Percentiles rank a stretch among this genome's conserved stretches.
Conservation (phyloP, 2,113 vertebrate species). For the Nestor notabilis region DNA sequence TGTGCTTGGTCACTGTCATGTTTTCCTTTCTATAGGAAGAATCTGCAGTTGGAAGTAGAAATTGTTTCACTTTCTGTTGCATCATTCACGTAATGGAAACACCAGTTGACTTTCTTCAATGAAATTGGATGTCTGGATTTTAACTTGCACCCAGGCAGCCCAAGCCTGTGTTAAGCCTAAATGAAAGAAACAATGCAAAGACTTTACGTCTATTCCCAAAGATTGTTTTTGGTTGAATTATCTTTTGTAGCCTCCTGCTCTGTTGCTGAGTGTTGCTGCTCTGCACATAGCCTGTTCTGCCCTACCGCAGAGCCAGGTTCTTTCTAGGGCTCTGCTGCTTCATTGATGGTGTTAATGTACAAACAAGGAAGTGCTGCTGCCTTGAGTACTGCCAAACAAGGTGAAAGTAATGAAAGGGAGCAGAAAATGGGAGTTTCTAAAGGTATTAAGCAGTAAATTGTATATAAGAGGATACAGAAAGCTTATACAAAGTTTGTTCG, state of each 20-base stretch:
- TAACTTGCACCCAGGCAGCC: neutral
- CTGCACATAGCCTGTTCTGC: neutral
- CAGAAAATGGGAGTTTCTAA: neutral
- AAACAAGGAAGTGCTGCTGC: neutral
- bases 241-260: neutral
- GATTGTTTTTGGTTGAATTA: neutral
- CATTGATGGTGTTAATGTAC: neutral
- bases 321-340: neutral
- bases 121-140: neutral
- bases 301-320: neutral
- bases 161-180: neutral
- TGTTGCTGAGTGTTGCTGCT: neutral
- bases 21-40: neutral
- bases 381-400: neutral
- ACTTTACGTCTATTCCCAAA: neutral
- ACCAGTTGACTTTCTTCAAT: neutral
- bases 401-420: neutral
- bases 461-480: neutral
- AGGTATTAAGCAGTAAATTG: neutral
- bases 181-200: neutral
- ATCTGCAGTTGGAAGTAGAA: neutral
- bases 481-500: neutral
- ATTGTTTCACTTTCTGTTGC: neutral
- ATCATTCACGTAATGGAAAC: neutral
- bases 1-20: neutral